These are phyloP conservation scores for Tragelaphus oryx DNA, from an alignment of 2,797 vertebrate species.

Conservation along the genomic window DNA sequence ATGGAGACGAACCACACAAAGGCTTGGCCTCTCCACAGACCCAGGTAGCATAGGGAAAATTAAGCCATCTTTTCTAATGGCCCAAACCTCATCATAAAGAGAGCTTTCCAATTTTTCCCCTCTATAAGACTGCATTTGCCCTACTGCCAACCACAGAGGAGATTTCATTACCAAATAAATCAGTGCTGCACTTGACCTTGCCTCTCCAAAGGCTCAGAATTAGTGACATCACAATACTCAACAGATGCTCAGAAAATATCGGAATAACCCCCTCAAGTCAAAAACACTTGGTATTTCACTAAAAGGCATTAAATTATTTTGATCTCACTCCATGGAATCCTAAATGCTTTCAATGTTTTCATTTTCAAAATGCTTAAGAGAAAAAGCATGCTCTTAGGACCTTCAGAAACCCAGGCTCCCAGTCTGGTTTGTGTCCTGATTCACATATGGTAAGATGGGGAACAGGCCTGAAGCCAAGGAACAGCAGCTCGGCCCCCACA, in stretches of 20 bases:
- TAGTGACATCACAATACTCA: conserved; percentile 66
- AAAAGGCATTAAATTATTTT: conserved; percentile 80
- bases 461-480: background rate
- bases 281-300: conserved; percentile 74
- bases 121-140: conserved; percentile 65
- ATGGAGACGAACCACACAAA: background rate
- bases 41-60: background rate
- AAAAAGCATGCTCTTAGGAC: conserved; percentile 71
- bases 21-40: background rate
- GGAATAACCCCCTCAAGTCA: conserved; percentile 60
- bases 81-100: conserved; percentile 65
- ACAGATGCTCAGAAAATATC: conserved; percentile 69
- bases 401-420: conserved; percentile 66
- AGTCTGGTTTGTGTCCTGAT: conserved; percentile 76
- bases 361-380: conserved; percentile 75
- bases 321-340: conserved; percentile 77
- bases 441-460: background rate
- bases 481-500: background rate
- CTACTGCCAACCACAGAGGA: conserved; percentile 66
- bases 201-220: conserved; percentile 65
- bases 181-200: conserved; percentile 70
- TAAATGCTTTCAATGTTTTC: conserved; percentile 72
- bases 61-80: conserved; percentile 21
- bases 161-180: conserved; percentile 78
- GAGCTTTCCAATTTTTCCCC: conserved; percentile 51